A percentile compares a stretch with the other conserved stretches of the same genome.
These are phyloP conservation scores for Bradypus variegatus DNA, from an alignment of 2,797 vertebrate genomes.

Conservation along the genomic window DNA sequence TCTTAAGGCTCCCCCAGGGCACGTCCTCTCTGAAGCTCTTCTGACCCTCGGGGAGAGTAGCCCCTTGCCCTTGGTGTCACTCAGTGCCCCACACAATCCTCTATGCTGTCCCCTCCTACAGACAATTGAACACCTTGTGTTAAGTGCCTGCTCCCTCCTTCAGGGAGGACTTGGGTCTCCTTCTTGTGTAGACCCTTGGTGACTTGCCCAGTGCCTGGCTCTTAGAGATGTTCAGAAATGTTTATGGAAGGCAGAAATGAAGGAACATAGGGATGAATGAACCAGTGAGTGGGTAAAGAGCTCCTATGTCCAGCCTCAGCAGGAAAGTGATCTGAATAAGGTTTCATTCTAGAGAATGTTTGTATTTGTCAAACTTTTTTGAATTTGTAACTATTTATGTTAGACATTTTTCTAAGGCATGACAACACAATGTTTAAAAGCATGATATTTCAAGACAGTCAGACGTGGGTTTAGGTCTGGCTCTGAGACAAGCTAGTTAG, in stretches of 20 bases:
- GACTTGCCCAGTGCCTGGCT: neutral
- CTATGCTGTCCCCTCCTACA: neutral
- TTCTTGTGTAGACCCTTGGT: neutral
- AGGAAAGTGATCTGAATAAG: neutral
- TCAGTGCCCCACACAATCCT: fast-evolving
- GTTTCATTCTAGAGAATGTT: neutral
- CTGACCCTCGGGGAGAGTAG: neutral
- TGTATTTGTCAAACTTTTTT: neutral
- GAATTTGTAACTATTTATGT: neutral
- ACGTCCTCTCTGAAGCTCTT: neutral
- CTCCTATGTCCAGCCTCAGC: neutral
- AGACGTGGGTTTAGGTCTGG: neutral
- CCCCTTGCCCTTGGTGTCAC: neutral
- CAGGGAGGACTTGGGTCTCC: neutral
- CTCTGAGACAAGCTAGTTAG: neutral
- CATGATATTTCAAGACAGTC: neutral
- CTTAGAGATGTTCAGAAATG: neutral
- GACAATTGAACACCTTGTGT: neutral
- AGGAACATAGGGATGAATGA: too few species aligned
- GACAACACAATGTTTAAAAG: neutral
- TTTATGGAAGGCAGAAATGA: neutral
- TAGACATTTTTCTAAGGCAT: neutral
- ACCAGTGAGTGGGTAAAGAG: neutral
- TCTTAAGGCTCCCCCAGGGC: neutral
- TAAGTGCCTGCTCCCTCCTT: neutral